phyloP scores from a whole-genome alignment of 2,888 invertebrate species.

The Tinea pellionella region DNA sequence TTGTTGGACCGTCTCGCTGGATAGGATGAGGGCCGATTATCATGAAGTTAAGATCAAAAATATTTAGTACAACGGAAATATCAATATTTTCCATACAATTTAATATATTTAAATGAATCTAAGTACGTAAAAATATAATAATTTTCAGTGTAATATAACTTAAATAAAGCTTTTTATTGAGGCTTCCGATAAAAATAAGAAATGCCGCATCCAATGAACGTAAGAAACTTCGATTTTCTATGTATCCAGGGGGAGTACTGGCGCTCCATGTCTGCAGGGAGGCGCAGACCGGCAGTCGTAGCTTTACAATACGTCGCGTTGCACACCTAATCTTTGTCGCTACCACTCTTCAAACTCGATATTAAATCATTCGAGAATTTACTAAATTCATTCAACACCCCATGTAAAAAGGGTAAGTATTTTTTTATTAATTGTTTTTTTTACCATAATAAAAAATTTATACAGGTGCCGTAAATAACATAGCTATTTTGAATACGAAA shows the following conservation, averaged over 20 bases:
- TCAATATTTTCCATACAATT: too few relatives aligned
- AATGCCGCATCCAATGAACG: neutral
- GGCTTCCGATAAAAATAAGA: neutral
- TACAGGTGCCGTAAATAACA: too few relatives aligned
- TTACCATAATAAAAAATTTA: too few relatives aligned
- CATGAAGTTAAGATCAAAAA: neutral
- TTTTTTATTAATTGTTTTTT: neutral
- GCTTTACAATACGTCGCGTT: neutral
- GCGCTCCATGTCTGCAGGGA: neutral
- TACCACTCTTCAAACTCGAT: neutral
- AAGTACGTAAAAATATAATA: too few relatives aligned
- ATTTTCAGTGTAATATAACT: too few relatives aligned
- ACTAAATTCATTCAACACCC: neutral
- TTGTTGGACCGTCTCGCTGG: conserved; percentile 22
- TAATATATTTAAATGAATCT: too few relatives aligned
- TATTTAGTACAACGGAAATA: too few relatives aligned
- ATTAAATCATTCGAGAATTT: neutral
- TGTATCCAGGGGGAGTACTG: neutral
- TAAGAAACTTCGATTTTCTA: neutral
- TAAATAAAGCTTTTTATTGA: too few relatives aligned
- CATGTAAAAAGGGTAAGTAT: neutral
- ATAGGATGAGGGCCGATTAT: neutral
- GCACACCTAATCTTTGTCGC: neutral
- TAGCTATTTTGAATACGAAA: too few relatives aligned
- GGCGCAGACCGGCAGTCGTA: conserved; percentile 7